Evolutionary conservation across 2,888 invertebrate genomes (phyloP), one percentile per base, ranked within the genome.

Genomic region (Agonopterix arenella): DNA sequence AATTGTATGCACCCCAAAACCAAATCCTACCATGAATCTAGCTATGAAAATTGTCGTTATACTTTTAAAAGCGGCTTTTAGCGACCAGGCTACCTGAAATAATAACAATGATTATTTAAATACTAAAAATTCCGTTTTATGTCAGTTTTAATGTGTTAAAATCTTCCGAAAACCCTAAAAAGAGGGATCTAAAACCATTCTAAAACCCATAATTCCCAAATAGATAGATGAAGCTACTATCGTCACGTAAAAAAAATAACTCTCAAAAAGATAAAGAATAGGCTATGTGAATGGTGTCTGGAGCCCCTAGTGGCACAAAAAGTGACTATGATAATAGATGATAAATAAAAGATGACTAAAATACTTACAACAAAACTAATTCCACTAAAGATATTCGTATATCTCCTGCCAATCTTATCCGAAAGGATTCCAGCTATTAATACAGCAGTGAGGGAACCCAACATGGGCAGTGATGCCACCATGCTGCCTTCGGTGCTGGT

Each of bases 11-110:
- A 90, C 75, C 1, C 88, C 89, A 5, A 78, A 78, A 0, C 86
- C 90, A 0, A 90, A 54, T 0, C 93, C 93, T 5, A 80, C 73
- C 8, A 91, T 52, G 10, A 91, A 72, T 11, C 91, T 70, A 0
- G 84, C 90, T 1, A 79, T 57, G 36, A 86, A 64, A 1, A 92
- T 48, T 49, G 62, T 66, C 1, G 48, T 47, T 0, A 59, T 55
- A 16, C 50, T 54, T 48, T 55, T 63, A 3, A 70, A 66, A 3
- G 72, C 65, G 0, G 62, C 42, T n/a, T 64, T 58, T 4, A 73
- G 48, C 0, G 67, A 56, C 76, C 73, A 76, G 3, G 60, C 52
- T 0, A 73, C 56, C 75, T 75, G 63, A 49, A 63, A 70, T 50
- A 51, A 50, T 10, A 63, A 70, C 50, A 16, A 43, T 5, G 5